Conservation (phyloP, 2,797 vertebrate species). For the Danio choprae region DNA sequence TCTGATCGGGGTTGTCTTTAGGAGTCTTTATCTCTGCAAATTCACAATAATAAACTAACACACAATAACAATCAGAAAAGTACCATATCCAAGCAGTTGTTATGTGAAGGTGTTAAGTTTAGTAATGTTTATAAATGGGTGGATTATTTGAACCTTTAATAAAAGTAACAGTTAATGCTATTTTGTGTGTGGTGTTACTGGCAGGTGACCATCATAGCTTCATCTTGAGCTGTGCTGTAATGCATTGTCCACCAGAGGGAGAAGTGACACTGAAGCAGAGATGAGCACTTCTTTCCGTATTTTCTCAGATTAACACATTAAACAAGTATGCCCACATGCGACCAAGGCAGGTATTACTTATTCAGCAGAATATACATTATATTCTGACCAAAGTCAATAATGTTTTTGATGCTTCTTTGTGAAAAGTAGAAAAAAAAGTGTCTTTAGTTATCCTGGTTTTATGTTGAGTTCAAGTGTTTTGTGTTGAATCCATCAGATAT, state of each 20-base stretch:
- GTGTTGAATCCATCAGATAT: too few species aligned
- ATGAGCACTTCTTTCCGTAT: background rate
- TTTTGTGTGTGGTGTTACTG: background rate
- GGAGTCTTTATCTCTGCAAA: background rate
- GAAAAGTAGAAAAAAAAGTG: too few species aligned
- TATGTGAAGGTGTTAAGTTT: background rate
- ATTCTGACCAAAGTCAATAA: too few species aligned
- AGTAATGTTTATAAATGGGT: conserved; percentile 1
- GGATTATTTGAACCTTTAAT: background rate
- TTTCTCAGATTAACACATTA: background rate
- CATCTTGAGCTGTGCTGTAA: background rate
- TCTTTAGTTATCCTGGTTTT: too few species aligned
- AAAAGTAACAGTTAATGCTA: conserved; percentile 5
- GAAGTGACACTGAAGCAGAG: background rate
- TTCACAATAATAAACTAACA: background rate
- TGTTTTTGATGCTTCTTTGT: too few species aligned
- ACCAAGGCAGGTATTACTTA: background rate
- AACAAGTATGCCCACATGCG: background rate
- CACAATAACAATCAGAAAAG: background rate
- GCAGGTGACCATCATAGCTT: background rate
- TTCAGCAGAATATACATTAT: too few species aligned
- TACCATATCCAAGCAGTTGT: background rate
- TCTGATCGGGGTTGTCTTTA: background rate
- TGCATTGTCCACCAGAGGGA: conserved; percentile 29
- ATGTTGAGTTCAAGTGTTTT: too few species aligned